A percentile compares a stretch with the other conserved stretches of the same genome.
Conservation (phyloP, 2,113 vertebrate genomes). For the Engystomops pustulosus region DNA sequence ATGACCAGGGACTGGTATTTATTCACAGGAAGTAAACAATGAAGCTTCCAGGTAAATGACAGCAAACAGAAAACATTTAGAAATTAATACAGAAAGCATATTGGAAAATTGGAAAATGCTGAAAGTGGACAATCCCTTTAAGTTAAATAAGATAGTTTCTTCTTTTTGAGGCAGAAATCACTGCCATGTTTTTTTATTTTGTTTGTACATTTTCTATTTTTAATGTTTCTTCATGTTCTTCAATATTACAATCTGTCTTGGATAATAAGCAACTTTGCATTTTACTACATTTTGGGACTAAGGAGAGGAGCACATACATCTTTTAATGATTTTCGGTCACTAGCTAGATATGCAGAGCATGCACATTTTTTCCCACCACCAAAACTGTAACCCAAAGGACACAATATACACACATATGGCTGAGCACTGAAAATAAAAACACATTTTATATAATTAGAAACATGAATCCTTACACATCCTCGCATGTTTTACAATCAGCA, state of each 20-base stretch:
- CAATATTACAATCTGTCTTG: neutral
- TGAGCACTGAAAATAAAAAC: slow-evolving; percentile 7
- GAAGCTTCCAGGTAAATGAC: too few species aligned
- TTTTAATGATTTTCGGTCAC: neutral
- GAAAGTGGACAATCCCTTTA: too few species aligned
- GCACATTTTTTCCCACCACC: slow-evolving; percentile 25
- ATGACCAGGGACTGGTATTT: too few species aligned
- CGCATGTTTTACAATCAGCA: slow-evolving; percentile 3
- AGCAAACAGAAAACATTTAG: too few species aligned
- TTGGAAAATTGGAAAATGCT: too few species aligned
- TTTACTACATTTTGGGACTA: neutral
- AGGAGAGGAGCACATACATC: neutral
- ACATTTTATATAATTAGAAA: slow-evolving; percentile 26
- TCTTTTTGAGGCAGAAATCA: neutral
- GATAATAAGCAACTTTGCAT: neutral
- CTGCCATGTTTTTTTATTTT: neutral
- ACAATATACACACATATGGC: slow-evolving; percentile 24
- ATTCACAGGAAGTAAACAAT: too few species aligned
- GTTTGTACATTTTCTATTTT: neutral
- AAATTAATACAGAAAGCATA: too few species aligned
- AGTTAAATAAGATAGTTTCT: too few species aligned
- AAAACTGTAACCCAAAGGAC: slow-evolving; percentile 32
- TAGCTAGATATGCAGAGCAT: neutral
- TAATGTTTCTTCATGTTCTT: neutral
- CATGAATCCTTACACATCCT: slow-evolving; percentile 10